Evolutionary conservation across 2,888 invertebrate species (phyloP).

Genomic region (Stenodema calcarata): DNA sequence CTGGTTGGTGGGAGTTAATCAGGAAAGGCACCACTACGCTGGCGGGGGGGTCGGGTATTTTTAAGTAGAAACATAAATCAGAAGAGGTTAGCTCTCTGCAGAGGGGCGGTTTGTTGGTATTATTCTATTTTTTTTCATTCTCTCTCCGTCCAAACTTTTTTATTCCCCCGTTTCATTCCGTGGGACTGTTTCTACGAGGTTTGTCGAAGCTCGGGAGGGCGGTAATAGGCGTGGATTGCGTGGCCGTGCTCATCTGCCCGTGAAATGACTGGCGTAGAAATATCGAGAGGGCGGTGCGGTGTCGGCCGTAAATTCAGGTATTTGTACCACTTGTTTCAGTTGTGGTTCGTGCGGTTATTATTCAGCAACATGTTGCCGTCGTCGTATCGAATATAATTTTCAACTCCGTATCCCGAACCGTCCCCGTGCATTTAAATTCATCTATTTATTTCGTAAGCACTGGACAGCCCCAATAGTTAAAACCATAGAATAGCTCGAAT

Average conservation of each 20-base stretch:
- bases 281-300: conserved; percentile 11
- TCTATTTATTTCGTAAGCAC: too few species aligned
- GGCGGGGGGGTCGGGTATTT: conserved; percentile 19
- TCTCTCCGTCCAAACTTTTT: not conserved
- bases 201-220: not conserved
- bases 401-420: too few species aligned
- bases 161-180: not conserved
- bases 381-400: too few species aligned
- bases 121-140: not conserved
- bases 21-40: conserved; percentile 2
- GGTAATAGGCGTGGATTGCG: conserved; percentile 39
- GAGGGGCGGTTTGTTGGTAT: not conserved
- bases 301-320: not conserved
- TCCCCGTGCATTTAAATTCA: too few species aligned
- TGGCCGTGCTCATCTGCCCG: conserved; percentile 35
- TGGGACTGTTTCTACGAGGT: not conserved
- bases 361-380: not conserved
- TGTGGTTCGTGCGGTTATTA: not conserved
- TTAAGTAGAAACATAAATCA: conserved; percentile 48
- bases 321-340: not conserved
- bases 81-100: conserved; percentile 18
- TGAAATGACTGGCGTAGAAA: conserved; percentile 37
- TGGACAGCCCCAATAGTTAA: too few species aligned
- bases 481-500: too few species aligned
- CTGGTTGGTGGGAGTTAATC: conserved; percentile 34